Conservation (phyloP, 1,140 invertebrate species). For the Anastatus disparis region DNA sequence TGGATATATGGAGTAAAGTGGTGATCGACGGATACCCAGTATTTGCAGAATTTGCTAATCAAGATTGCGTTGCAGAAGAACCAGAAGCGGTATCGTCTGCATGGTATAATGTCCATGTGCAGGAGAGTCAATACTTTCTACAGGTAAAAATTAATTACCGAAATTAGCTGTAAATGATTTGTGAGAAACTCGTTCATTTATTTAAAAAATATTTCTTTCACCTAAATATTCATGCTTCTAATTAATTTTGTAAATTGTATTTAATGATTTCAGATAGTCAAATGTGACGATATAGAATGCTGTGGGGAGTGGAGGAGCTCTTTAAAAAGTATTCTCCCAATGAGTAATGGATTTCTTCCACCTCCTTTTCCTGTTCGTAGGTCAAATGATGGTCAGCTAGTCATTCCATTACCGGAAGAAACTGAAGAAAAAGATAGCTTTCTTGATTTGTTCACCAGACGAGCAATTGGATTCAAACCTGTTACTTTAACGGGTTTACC, state of each 20-base stretch:
- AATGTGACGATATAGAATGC: slow-evolving; percentile 5
- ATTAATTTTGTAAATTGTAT: neutral
- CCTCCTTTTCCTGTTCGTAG: slow-evolving; percentile 3
- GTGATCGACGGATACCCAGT: slow-evolving; percentile 52
- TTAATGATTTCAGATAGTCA: slow-evolving; percentile 7
- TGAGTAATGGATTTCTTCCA: slow-evolving; percentile 19
- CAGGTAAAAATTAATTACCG: slow-evolving; percentile 32
- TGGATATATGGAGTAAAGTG: slow-evolving; percentile 50
- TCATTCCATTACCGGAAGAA: neutral
- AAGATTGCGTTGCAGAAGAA: neutral
- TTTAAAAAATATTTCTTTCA: neutral
- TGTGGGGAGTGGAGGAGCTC: neutral
- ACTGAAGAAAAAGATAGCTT: neutral
- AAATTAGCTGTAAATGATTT: neutral
- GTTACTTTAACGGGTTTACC: neutral
- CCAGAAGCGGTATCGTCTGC: neutral
- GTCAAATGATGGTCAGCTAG: slow-evolving; percentile 39
- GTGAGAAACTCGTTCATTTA: neutral
- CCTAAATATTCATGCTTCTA: neutral
- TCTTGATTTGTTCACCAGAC: neutral
- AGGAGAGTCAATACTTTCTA: too few species aligned
- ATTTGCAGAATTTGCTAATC: slow-evolving; percentile 48
- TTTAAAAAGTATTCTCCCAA: slow-evolving; percentile 2
- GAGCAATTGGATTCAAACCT: neutral
- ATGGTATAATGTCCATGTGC: slow-evolving; percentile 30